A percentile compares a stretch with the other conserved stretches of the same genome.
Conservation (phyloP, 2,797 vertebrate species). For the Chelon auratus region DNA sequence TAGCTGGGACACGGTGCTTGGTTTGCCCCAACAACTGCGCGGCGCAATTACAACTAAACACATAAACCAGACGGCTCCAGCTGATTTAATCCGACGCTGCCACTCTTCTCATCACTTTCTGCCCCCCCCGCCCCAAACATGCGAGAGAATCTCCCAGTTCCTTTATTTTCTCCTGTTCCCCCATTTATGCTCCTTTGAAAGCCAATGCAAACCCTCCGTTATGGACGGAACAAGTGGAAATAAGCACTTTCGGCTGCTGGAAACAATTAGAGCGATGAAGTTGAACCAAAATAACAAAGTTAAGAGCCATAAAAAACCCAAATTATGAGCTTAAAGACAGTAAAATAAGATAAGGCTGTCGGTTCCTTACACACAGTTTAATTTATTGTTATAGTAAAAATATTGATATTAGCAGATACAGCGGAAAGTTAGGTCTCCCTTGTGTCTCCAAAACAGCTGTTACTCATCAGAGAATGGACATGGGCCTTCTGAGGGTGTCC, state of each 20-base stretch:
- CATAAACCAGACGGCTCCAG: conserved; percentile 52
- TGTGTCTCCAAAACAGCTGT: no score
- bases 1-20: conserved; percentile 43
- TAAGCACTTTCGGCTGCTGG: no score
- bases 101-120: conserved; percentile 4
- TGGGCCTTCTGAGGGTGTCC: no score
- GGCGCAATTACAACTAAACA: conserved; percentile 54
- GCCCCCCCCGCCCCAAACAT: not conserved
- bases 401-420: no score
- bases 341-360: not conserved
- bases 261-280: conserved; percentile 4
- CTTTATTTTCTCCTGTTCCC: not conserved
- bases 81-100: conserved; percentile 50
- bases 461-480: no score
- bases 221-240: not conserved
- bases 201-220: conserved; percentile 10
- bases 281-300: not conserved
- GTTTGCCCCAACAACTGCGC: conserved; percentile 23
- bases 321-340: not conserved
- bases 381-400: not conserved
- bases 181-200: not conserved
- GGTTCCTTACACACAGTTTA: not conserved
- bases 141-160: not conserved
- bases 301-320: not conserved
- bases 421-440: no score